phyloP scores from a whole-genome alignment of 2,797 vertebrate genomes.

The Manis crassicaudata region DNA sequence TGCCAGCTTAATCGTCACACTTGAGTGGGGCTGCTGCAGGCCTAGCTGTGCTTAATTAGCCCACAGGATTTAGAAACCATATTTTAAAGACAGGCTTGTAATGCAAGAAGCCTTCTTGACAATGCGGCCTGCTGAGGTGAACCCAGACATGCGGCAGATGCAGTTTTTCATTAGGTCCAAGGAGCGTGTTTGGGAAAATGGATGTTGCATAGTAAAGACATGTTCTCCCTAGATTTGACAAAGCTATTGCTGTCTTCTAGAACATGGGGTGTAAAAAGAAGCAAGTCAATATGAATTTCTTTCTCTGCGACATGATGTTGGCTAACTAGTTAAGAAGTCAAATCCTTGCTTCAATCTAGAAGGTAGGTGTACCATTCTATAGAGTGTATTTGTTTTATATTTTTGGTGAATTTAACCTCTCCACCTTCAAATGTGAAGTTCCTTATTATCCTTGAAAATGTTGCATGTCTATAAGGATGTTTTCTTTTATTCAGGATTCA shows the following conservation, averaged over 20 bases:
- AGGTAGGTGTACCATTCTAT: not conserved
- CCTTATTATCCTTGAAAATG: not conserved
- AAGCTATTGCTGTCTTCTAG: not conserved
- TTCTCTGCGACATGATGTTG: conserved; percentile 8
- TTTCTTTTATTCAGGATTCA: conserved; percentile 20
- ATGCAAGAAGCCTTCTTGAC: conserved; percentile 62
- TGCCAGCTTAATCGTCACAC: conserved; percentile 75
- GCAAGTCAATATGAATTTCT: not conserved
- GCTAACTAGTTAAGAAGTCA: conserved; percentile 29
- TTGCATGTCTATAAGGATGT: not conserved
- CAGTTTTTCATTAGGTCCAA: conserved; percentile 55
- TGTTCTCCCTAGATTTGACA: not conserved
- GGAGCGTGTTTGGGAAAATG: conserved; percentile 36
- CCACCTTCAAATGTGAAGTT: conserved; percentile 7
- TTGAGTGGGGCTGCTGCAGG: conserved; percentile 64
- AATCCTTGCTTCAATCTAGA: not conserved
- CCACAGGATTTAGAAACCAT: conserved; percentile 72
- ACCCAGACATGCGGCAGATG: not conserved
- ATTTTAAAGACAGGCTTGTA: conserved; percentile 74
- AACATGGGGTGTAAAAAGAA: not conserved
- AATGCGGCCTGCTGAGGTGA: conserved; percentile 57
- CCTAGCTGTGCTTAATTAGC: conserved; percentile 78
- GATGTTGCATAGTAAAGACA: conserved; percentile 2
- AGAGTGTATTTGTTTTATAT: not conserved
- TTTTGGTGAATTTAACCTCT: conserved; percentile 14